Evolutionary conservation across 1,140 invertebrate genomes (phyloP), one percentile per base, ranked within the genome.

Genomic region (Neoseiulus cucumeris): DNA sequence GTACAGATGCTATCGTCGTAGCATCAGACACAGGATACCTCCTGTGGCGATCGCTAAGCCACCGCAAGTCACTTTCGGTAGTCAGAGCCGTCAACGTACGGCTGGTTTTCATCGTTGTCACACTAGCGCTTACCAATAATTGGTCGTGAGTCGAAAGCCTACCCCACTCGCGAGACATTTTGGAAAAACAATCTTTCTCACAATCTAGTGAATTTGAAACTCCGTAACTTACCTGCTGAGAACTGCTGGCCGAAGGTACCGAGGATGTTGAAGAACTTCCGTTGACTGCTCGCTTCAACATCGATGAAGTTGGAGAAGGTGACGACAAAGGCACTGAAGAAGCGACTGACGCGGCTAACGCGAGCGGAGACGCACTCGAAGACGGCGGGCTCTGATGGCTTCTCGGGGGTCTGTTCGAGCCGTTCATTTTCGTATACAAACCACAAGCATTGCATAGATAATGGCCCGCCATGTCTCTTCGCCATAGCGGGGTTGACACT

Each of bases 401-500:
- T 25, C 14, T 33, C n/a, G 71, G 70, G 1, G 72, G 70, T 39
- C 72, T 45, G 67, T 72, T 72, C 65, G 70, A 71, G 44, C 51
- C 51, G 51, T 59, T 59, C 51, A 59, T 59, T 59, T 59, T 59
- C 14, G 51, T 59, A 33, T 59, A 59, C 25, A 59, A 33, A 14
- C 51, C 51, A 25, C 51, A 59, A 25, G 51, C 51, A 33, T 79
- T 79, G 69, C 78, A 79, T 45, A 79, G 71, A 69, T 79, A 79
- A 69, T 79, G 75, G 1, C 78, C 78, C 75, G 75, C 29, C 74
- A 73, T 69, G 22, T 79, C 78, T 41, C 78, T 69, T 39, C 78
- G 72, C 78, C 78, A 79, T 55, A 79, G 70, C 17, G 78, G 78
- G 4, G 78, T 79, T 44, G 73, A 74, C 30, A 74, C 76, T 12